phyloP scores from a whole-genome alignment of 2,113 vertebrate species.

The Pantherophis guttatus region DNA sequence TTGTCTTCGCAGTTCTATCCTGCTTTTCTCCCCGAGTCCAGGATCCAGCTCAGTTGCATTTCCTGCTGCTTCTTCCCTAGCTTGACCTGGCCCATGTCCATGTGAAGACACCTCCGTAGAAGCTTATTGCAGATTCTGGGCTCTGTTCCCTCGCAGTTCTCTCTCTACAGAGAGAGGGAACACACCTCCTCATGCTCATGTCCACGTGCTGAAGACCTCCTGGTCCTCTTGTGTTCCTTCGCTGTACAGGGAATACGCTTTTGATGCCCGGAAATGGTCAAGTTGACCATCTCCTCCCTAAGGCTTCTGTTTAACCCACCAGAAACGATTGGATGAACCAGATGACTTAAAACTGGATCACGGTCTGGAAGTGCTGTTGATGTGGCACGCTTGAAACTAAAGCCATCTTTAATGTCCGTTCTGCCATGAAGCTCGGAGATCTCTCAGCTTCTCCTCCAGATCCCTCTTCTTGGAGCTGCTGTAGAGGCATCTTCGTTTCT shows the following conservation, averaged over 20 bases:
- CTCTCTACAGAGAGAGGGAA: neutral
- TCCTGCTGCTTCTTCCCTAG: slow-evolving; percentile 35
- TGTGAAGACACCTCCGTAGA: slow-evolving; percentile 28
- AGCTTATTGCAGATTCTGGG: slow-evolving; percentile 38
- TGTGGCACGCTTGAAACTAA: accelerated
- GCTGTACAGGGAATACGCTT: neutral
- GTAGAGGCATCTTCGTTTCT: neutral
- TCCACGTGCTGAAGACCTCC: neutral
- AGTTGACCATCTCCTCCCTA: neutral
- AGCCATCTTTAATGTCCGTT: slow-evolving; percentile 18
- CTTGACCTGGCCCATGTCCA: slow-evolving; percentile 36
- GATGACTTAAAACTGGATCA: slow-evolving; percentile 8
- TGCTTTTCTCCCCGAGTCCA: slow-evolving; percentile 49
- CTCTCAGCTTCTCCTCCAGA: neutral
- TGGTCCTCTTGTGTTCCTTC: neutral
- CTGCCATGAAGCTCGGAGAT: neutral
- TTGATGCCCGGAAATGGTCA: slow-evolving; percentile 11
- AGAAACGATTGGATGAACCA: slow-evolving; percentile 27
- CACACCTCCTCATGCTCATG: neutral
- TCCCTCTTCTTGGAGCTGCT: neutral
- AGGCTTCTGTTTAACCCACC: neutral
- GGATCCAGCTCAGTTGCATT: slow-evolving; percentile 53
- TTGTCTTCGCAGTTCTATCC: slow-evolving; percentile 55
- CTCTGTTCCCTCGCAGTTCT: slow-evolving; percentile 33
- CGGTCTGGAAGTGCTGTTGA: neutral